These are phyloP conservation scores for Clunio marinus DNA, from an alignment of 2,888 invertebrate species.

Conservation along the genomic window DNA sequence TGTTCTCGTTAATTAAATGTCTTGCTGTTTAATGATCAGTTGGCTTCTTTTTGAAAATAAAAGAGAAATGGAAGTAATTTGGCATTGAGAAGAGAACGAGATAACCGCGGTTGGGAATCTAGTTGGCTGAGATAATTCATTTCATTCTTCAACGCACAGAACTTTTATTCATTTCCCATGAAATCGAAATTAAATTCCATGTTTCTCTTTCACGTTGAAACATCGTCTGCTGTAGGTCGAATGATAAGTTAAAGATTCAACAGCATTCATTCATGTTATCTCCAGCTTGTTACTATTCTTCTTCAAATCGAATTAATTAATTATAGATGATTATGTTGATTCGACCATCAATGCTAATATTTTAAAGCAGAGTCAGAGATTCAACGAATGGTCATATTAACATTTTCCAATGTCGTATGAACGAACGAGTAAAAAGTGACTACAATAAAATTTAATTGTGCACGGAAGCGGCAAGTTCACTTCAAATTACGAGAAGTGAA, in stretches of 20 bases:
- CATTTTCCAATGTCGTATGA: constrained; percentile 6
- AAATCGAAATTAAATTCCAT: neutral
- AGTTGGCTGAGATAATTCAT: neutral
- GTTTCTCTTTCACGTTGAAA: neutral
- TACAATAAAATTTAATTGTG: neutral
- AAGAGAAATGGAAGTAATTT: neutral
- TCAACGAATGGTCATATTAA: neutral
- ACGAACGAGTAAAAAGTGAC: no score
- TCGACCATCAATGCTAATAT: neutral
- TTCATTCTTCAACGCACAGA: neutral
- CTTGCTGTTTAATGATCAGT: neutral
- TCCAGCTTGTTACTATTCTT: neutral
- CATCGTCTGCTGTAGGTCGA: constrained; percentile 1
- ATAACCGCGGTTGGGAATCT: neutral
- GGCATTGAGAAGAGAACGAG: neutral
- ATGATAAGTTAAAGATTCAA: no score
- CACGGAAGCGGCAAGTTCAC: neutral
- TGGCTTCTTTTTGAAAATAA: neutral
- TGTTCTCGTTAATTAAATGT: constrained; percentile 12
- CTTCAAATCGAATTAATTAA: neutral
- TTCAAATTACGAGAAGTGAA: neutral
- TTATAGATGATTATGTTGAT: neutral
- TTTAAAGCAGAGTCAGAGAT: neutral
- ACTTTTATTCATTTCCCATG: neutral
- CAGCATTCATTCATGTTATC: no score